Conservation (phyloP, 1,140 invertebrate species). For the Hestina assimilis region DNA sequence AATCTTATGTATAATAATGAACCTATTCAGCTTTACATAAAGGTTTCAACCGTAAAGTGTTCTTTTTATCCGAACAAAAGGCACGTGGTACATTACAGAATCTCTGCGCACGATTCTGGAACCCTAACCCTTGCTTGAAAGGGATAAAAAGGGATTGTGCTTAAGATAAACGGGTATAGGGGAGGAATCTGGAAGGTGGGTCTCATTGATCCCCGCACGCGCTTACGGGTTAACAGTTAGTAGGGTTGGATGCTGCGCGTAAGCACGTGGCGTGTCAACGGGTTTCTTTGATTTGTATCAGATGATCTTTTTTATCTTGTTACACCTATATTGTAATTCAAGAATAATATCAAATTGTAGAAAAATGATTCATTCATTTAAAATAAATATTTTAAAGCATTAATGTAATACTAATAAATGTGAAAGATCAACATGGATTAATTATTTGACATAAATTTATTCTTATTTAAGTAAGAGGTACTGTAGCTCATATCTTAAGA, state of each 20-base stretch:
- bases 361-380: too few species aligned
- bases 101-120: conserved; percentile 68
- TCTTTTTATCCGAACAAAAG: conserved; percentile 58
- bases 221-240: conserved; percentile 56
- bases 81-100: conserved; percentile 69
- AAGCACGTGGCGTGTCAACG: conserved; percentile 40
- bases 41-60: conserved; percentile 26
- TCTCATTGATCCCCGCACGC: conserved; percentile 64
- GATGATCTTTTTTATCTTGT: background rate
- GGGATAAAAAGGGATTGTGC: conserved; percentile 60
- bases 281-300: conserved; percentile 22
- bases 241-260: conserved; percentile 61
- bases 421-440: too few species aligned
- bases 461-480: too few species aligned
- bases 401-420: too few species aligned
- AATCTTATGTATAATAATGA: conserved; percentile 4
- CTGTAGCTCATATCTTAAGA: too few species aligned
- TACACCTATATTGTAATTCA: background rate
- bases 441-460: too few species aligned
- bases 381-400: too few species aligned
- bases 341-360: background rate
- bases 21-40: conserved; percentile 22
- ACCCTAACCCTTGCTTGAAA: conserved; percentile 56
- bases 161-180: conserved; percentile 55
- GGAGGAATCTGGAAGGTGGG: conserved; percentile 45